Evolutionary conservation across 1,140 invertebrate species (phyloP).

Genomic region (Camponotus pennsylvanicus): DNA sequence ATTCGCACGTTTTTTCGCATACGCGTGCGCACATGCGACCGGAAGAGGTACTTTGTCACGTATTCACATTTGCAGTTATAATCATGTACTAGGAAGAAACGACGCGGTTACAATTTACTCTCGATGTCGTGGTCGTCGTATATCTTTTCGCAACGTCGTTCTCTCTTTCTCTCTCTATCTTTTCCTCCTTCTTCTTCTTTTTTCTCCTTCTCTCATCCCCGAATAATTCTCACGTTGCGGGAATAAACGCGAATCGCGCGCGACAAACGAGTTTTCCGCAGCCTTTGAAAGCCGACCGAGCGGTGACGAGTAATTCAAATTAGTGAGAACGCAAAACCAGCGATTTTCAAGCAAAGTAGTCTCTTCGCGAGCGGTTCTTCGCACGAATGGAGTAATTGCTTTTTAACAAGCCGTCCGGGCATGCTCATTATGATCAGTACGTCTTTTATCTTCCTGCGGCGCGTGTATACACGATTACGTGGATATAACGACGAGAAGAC

Average conservation of each 20-base stretch:
- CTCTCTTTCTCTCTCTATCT: constrained; percentile 14
- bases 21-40: background rate
- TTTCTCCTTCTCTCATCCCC: background rate
- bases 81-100: constrained; percentile 23
- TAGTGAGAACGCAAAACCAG: constrained; percentile 40
- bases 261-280: constrained; percentile 44
- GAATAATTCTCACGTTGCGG: constrained; percentile 28
- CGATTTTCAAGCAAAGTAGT: constrained; percentile 51
- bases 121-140: constrained; percentile 20
- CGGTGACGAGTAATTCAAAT: constrained; percentile 48
- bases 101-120: constrained; percentile 45
- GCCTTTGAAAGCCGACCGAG: constrained; percentile 48
- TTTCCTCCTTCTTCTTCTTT: background rate
- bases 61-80: constrained; percentile 27
- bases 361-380: constrained; percentile 23
- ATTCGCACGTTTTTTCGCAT: constrained; percentile 6
- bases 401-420: constrained; percentile 71
- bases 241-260: constrained; percentile 45
- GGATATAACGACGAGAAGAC: background rate
- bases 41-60: constrained; percentile 31
- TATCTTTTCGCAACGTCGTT: constrained; percentile 33
- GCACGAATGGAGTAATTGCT: constrained; percentile 70
- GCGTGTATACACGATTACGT: constrained; percentile 15
- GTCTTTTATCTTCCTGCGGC: constrained; percentile 33
- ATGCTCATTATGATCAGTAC: constrained; percentile 61